Evolutionary conservation across 2,888 invertebrate species (phyloP).

Genomic region (Acrocera orbiculus): DNA sequence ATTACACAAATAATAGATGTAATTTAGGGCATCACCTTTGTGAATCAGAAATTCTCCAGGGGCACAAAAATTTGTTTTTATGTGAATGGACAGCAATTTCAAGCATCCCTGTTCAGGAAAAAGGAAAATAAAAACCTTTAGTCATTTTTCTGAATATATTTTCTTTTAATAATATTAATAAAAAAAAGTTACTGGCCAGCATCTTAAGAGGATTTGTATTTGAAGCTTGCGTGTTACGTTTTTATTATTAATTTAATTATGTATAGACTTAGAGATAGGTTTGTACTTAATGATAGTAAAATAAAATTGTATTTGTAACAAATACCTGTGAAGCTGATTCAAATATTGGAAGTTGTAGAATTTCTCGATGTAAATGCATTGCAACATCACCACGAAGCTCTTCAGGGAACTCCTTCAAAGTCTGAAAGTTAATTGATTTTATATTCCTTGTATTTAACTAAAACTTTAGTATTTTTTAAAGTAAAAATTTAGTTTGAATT

Average conservation of each 20-base stretch:
- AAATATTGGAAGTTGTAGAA: slow-evolving; percentile 84
- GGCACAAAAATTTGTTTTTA: slow-evolving; percentile 87
- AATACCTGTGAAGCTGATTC: slow-evolving; percentile 69
- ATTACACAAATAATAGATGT: slow-evolving; percentile 89
- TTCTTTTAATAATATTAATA: background rate
- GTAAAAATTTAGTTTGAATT: too few relatives aligned
- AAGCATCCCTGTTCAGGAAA: slow-evolving; percentile 54
- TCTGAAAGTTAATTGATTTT: slow-evolving; percentile 44
- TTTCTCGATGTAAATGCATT: slow-evolving; percentile 88
- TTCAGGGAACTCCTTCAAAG: slow-evolving; percentile 88
- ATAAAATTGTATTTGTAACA: too few relatives aligned
- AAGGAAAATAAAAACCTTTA: slow-evolving; percentile 2
- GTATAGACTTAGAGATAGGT: too few relatives aligned
- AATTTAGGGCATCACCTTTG: slow-evolving; percentile 83
- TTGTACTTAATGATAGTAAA: too few relatives aligned
- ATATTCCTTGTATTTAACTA: too few relatives aligned
- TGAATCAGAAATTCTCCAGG: slow-evolving; percentile 90
- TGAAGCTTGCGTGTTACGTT: too few relatives aligned
- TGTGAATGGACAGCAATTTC: slow-evolving; percentile 79
- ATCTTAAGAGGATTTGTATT: too few relatives aligned
- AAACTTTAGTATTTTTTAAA: too few relatives aligned
- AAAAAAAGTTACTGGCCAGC: background rate
- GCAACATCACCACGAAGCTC: slow-evolving; percentile 90
- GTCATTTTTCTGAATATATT: background rate
- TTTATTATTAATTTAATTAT: too few relatives aligned